Evolutionary conservation across 2,797 vertebrate genomes (phyloP).

Genomic region (Acanthurus leucopareius): DNA sequence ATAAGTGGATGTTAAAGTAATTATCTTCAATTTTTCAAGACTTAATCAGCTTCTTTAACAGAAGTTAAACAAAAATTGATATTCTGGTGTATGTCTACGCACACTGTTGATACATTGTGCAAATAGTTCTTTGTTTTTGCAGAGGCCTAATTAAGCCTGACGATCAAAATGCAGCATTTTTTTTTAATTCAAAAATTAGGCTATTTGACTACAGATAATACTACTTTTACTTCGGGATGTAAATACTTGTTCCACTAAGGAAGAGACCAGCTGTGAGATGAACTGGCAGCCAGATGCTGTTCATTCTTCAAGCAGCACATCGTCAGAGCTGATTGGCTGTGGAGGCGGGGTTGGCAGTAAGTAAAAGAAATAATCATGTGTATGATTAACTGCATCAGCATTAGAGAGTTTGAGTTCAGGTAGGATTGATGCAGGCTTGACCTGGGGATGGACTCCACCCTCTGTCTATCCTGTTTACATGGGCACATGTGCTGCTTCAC

Average conservation of each 20-base stretch:
- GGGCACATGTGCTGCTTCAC: constrained; percentile 79
- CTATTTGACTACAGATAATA: background rate
- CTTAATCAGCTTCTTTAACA: background rate
- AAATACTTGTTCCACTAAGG: background rate
- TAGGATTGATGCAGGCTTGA: constrained; percentile 36
- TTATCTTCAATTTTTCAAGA: background rate
- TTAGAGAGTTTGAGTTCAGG: background rate
- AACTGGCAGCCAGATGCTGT: background rate
- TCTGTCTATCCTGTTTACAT: constrained; percentile 79
- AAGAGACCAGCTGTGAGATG: background rate
- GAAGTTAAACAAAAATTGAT: background rate
- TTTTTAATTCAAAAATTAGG: background rate
- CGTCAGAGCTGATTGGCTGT: background rate
- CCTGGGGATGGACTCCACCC: constrained; percentile 75
- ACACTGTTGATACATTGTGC: too few species aligned
- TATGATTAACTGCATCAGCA: background rate
- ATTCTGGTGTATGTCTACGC: too few species aligned
- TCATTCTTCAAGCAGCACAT: background rate
- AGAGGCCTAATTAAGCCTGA: too few species aligned
- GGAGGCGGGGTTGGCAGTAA: background rate
- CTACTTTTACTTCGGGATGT: background rate
- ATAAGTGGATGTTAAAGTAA: background rate
- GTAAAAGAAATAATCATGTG: background rate
- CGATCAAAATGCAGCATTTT: too few species aligned
- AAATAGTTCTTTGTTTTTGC: background rate